Evolutionary conservation across 37 sponge, comb jelly and placozoan species (phyloP).

Genomic region (Cliona cf. orientalis): DNA sequence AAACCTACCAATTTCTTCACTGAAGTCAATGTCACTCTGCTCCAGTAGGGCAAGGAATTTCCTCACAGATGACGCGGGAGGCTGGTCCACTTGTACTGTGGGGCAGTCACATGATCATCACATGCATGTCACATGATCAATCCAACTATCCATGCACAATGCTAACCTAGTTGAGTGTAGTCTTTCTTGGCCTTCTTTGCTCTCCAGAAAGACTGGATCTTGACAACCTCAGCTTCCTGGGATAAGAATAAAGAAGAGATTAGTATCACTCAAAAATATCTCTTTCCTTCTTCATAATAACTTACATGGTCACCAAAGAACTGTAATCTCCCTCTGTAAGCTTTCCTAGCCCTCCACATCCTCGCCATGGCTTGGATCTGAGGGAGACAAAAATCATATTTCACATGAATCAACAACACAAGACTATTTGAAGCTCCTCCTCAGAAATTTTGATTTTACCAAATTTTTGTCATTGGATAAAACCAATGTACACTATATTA

Average conservation of each 20-base stretch:
- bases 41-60: conserved; percentile 95
- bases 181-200: conserved; percentile 89
- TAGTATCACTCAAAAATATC: conserved; percentile 1
- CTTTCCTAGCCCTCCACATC: conserved; percentile 66
- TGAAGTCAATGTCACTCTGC: conserved; percentile 95
- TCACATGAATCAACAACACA: neutral
- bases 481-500: neutral
- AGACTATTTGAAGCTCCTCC: neutral
- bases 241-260: neutral
- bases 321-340: conserved; percentile 47
- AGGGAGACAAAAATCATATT: neutral
- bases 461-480: neutral
- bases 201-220: conserved; percentile 88
- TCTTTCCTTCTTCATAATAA: neutral
- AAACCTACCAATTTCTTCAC: conserved; percentile 86
- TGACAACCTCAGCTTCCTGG: conserved; percentile 76
- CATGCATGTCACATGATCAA: neutral
- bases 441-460: neutral
- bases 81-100: conserved; percentile 73
- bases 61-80: conserved; percentile 85
- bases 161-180: conserved; percentile 81
- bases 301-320: conserved; percentile 76
- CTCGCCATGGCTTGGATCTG: conserved; percentile 73
- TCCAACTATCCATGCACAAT: neutral
- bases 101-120: neutral